Evolutionary conservation across 1,140 invertebrate genomes (phyloP).

Genomic region (Heliconius nattereri): DNA sequence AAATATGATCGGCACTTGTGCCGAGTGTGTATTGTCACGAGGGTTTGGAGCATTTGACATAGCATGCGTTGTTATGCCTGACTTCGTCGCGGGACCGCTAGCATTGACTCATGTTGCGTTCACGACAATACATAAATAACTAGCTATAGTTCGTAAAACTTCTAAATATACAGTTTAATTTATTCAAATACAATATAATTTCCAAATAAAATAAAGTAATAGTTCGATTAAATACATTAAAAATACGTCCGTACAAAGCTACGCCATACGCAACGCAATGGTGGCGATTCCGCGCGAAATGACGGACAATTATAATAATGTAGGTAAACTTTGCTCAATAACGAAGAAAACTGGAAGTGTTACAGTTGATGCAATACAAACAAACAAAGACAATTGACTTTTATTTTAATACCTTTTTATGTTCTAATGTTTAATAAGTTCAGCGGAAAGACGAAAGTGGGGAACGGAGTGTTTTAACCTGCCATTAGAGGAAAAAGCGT

Average conservation of each 20-base stretch:
- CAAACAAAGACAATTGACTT: slow-evolving; percentile 76
- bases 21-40: slow-evolving; percentile 76
- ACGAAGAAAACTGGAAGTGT: slow-evolving; percentile 79
- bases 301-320: slow-evolving; percentile 76
- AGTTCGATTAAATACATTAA: not conserved
- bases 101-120: slow-evolving; percentile 20
- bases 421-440: too few relatives aligned
- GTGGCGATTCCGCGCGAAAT: slow-evolving; percentile 51
- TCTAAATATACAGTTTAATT: slow-evolving; percentile 8
- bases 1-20: slow-evolving; percentile 67
- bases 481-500: too few relatives aligned
- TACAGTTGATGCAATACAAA: slow-evolving; percentile 81
- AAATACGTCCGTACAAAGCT: slow-evolving; percentile 10
- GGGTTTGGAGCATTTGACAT: slow-evolving; percentile 75
- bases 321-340: slow-evolving; percentile 81
- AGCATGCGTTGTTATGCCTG: slow-evolving; percentile 79
- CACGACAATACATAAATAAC: slow-evolving; percentile 4
- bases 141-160: not conserved
- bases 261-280: slow-evolving; percentile 13
- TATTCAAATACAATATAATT: slow-evolving; percentile 7
- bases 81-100: slow-evolving; percentile 58
- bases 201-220: slow-evolving; percentile 3
- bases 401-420: slow-evolving; percentile 52
- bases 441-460: too few relatives aligned
- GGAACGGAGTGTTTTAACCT: too few relatives aligned